Conservation (phyloP, 2,797 vertebrate genomes). For the Urocyon cinereoargenteus region DNA sequence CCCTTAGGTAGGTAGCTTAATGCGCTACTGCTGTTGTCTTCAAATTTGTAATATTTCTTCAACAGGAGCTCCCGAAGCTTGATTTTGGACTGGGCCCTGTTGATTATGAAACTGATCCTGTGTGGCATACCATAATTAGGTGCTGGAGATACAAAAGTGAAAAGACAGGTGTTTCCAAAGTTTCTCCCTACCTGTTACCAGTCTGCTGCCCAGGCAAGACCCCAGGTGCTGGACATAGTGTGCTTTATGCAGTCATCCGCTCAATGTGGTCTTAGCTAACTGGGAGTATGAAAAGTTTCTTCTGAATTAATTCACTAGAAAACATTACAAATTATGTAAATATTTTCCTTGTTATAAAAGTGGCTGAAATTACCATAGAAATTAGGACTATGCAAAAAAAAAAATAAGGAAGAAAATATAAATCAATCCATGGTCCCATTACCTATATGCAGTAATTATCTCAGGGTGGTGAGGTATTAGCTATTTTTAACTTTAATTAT, state of each 20-base stretch:
- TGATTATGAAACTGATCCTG: neutral
- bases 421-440: neutral
- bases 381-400: neutral
- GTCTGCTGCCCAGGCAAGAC: neutral
- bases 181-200: neutral
- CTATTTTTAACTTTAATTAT: conserved; percentile 7
- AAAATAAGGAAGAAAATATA: neutral
- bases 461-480: neutral
- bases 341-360: conserved; percentile 5
- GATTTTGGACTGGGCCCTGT: neutral
- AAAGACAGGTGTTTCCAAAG: neutral
- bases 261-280: neutral
- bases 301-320: neutral
- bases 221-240: neutral
- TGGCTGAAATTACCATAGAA: neutral
- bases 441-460: neutral
- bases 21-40: neutral
- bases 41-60: neutral
- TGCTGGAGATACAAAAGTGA: neutral
- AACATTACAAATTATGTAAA: neutral
- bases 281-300: neutral
- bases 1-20: neutral
- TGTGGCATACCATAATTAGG: neutral
- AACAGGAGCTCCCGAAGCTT: neutral
- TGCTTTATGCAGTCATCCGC: neutral